Percentiles rank a stretch among this genome's conserved stretches.
Evolutionary conservation across 2,797 vertebrate genomes (phyloP).

Genomic region (Melanotaenia nigrans): DNA sequence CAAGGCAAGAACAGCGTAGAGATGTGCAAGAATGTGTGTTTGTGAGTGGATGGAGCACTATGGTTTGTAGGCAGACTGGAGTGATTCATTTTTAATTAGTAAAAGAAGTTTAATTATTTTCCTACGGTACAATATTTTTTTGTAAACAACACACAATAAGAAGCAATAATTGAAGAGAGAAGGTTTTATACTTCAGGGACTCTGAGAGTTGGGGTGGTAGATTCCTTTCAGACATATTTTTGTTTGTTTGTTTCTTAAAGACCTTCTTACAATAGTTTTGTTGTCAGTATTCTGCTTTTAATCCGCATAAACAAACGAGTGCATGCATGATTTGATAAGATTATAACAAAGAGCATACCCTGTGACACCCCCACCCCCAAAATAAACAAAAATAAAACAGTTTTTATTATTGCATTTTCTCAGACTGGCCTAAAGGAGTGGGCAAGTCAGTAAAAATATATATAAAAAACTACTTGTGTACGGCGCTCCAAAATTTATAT

Average conservation of each 20-base stretch:
- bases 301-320: not conserved
- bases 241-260: not conserved
- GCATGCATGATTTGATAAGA: not conserved
- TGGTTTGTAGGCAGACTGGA: conserved; percentile 1
- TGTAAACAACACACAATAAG: conserved; percentile 3
- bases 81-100: not conserved
- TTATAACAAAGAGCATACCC: not conserved
- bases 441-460: no score
- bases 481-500: conserved; percentile 3
- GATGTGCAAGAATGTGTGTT: conserved; percentile 27
- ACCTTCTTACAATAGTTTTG: not conserved
- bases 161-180: not conserved
- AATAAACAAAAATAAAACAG: no score
- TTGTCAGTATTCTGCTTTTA: not conserved
- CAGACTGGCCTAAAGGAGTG: no score
- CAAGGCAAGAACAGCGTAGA: conserved; percentile 16
- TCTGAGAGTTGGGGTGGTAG: not conserved
- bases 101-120: not conserved
- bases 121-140: not conserved
- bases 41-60: conserved; percentile 7
- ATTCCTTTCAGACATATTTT: not conserved
- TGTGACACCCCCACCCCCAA: no score
- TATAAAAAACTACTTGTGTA: not conserved
- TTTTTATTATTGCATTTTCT: not conserved
- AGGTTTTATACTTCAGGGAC: not conserved